Evolutionary conservation across 2,888 invertebrate genomes (phyloP), one percentile per base, ranked within the genome.

Genomic region (Tetranychus piercei): DNA sequence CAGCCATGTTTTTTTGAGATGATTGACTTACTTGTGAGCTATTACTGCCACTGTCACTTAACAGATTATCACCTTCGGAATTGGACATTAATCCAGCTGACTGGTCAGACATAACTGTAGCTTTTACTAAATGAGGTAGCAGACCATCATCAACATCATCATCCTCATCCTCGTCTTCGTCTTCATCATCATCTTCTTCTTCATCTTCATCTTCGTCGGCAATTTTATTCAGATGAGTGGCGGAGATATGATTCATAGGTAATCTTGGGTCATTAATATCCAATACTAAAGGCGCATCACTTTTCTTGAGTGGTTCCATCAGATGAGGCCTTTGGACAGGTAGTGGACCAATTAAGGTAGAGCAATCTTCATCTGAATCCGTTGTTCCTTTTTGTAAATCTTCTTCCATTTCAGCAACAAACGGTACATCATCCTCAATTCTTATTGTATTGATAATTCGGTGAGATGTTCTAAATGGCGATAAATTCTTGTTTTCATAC

Each of bases 1-100:
- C 94, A 0, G 92, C 92, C 87, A 94, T 89, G 82, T 94, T 94
- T 79, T 94, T 92, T 80, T 93, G 93, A 1, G 93, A 93, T 83
- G 94, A 93, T 79, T 90, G 92, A 77, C 92, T 93, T 85, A 92
- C 88, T 55, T 91, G 87, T 0, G 93, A 93, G n/a, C 93, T 93
- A 79, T 92, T 91, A 80, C 92, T 92, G n/a, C 91, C 92, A 78
- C 85, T 85, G 76, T 81, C 81, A 18, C 79, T 79, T 64, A 44
- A 23, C 18, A 73, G 44, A 22, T 55, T 74, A 23, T 72, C 77
- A 20, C 22, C 64, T 64, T 73, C 64, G 15, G 73, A 64, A 45
- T 43, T 34, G 45, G 44, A 44, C 45, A 45, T 45, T 3, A 69
- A 2, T 18, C 23, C 69, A 9, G 15, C 45, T 11, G n/a, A 9